Base-by-base conservation (phyloP, 2,113 vertebrate species). In the Thunnus thynnus region DNA sequence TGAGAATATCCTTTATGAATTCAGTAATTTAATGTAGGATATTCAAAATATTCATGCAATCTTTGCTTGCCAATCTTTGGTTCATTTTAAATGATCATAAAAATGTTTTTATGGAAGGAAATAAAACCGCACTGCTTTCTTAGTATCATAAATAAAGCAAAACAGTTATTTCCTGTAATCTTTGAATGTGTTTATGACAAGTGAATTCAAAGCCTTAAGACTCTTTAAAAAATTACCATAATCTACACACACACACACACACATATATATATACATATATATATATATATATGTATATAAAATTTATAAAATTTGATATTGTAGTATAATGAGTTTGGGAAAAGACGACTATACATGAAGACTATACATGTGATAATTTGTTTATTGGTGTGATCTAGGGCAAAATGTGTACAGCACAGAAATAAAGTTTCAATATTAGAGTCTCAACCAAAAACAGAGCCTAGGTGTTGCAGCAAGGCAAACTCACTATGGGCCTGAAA, bases 41-140 rank as follows among this genome's bases (percentile, higher is more conserved):
- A 69, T 62, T 66, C 8, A 75, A 54, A 30, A 78, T 78, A 60
- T 78, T 69, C 57, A 65, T 51, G 60, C 57, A 46, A 20, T 14
- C 12, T 74, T 57, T 16, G 47, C 46, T 60, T 60, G 16, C 16
- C 25, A 67, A 61, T 51, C 25, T 76, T 52, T 82, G 46, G 2
- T 25, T 70, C 41, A 12, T 48, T 82, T 4, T 68, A 72, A 83
- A 78, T 72, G 5, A 74, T 65, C 1, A 52, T 56, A 47, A 72
- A 63, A 72, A 18, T 1, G 11, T 44, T 63, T 65, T 78, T 75
- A 72, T 41, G 41, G 8, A 3, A 64, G 55, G 65, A 61, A 66
- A 71, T 76, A 66, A 61, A 75, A 65, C 6, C 4, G 3, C 5
- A 0, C 48, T 55, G 55, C 13, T 27, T 41, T 50, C 11, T n/a